Conservation (phyloP, 2,797 vertebrate species). For the Merluccius polli region DNA sequence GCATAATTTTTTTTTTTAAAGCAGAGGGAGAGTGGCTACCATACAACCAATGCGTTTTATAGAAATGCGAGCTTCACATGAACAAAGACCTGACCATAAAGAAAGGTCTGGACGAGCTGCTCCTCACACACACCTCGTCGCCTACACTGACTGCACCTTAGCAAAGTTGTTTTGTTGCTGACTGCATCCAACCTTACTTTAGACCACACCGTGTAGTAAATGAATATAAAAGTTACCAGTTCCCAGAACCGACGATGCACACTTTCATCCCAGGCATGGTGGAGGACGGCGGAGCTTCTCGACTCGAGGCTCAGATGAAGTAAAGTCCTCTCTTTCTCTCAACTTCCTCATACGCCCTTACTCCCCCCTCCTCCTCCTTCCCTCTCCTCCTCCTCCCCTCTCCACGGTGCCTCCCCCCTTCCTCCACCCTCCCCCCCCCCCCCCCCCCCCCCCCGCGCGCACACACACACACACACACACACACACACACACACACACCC, state of each 20-base stretch:
- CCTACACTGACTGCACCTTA: no score
- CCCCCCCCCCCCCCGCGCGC: conserved; percentile 8
- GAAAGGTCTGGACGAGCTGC: no score
- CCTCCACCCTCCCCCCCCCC: conserved; percentile 13
- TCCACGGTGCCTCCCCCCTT: conserved; percentile 10
- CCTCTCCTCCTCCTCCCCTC: conserved; percentile 18
- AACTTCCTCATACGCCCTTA: conserved; percentile 67
- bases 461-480: no score
- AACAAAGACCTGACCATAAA: no score
- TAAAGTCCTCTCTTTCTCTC: neutral
- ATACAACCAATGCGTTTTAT: no score
- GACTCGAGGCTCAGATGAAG: neutral
- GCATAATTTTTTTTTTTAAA: no score
- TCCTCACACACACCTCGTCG: no score
- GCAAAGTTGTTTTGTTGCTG: no score
- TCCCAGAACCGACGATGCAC: conserved; percentile 76
- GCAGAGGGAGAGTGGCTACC: no score
- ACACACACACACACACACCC: neutral
- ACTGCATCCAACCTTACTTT: no score
- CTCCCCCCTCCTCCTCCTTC: conserved; percentile 29
- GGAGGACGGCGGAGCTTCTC: neutral
- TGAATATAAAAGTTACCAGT: conserved; percentile 54
- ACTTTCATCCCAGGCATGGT: conserved; percentile 69
- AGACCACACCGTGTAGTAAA: neutral
- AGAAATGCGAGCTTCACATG: no score